Conservation (phyloP, 35 echinoderm and acorn worm species). For the Diadema setosum region DNA sequence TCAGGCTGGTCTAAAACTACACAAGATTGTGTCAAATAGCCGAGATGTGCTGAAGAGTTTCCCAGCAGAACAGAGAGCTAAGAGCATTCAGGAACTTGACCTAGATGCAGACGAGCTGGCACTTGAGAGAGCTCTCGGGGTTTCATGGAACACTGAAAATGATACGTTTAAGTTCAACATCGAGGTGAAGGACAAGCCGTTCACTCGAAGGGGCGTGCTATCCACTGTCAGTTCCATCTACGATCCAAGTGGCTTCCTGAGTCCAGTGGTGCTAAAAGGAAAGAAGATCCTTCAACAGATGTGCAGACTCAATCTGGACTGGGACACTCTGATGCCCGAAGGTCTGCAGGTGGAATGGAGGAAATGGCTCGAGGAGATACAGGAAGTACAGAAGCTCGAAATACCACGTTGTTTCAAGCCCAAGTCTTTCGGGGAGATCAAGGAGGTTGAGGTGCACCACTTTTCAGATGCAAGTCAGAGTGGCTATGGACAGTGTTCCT, state of each 20-base stretch:
- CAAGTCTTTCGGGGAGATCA: neutral
- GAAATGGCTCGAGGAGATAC: slow-evolving; percentile 1
- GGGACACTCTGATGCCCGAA: slow-evolving; percentile 21
- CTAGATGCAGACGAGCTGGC: neutral
- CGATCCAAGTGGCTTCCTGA: slow-evolving; percentile 25
- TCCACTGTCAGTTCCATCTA: slow-evolving; percentile 42
- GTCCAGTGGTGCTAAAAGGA: slow-evolving; percentile 1
- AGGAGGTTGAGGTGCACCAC: slow-evolving; percentile 55
- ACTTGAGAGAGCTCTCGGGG: slow-evolving; percentile 22
- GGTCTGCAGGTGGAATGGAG: neutral
- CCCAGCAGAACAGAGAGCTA: slow-evolving; percentile 22
- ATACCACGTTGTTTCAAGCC: slow-evolving; percentile 58
- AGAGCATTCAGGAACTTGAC: slow-evolving; percentile 1
- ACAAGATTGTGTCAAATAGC: slow-evolving; percentile 20
- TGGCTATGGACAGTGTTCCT: slow-evolving; percentile 62
- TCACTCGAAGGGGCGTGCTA: slow-evolving; percentile 48
- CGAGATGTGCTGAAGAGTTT: slow-evolving; percentile 21
- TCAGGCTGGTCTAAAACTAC: slow-evolving; percentile 28
- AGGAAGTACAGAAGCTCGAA: neutral
- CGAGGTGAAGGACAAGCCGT: slow-evolving; percentile 13
- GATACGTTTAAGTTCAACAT: slow-evolving; percentile 35
- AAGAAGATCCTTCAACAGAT: slow-evolving; percentile 25
- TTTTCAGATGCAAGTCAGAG: slow-evolving; percentile 65
- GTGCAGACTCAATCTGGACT: neutral
- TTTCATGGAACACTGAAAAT: slow-evolving; percentile 10